Conservation (phyloP, 2,113 vertebrate species). For the Neotoma lepida region DNA sequence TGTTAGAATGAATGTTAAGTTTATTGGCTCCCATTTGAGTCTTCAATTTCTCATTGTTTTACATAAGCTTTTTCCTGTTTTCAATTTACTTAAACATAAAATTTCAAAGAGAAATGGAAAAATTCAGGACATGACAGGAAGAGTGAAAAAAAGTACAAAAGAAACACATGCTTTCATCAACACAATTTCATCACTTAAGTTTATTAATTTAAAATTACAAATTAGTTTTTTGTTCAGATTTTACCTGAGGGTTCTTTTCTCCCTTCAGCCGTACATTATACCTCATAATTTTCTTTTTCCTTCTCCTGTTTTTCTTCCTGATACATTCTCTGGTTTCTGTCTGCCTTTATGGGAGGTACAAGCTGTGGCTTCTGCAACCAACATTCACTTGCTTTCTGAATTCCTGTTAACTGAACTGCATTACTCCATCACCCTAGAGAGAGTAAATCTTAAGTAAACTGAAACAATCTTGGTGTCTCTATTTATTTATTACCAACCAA, state of each 20-base stretch:
- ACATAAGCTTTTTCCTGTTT: background rate
- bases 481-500: background rate
- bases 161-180: background rate
- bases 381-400: background rate
- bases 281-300: background rate
- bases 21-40: background rate
- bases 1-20: background rate
- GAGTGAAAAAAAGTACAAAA: background rate
- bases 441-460: background rate
- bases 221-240: background rate
- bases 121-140: background rate
- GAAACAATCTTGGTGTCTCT: background rate
- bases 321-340: background rate
- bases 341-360: background rate
- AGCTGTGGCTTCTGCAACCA: background rate
- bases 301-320: background rate
- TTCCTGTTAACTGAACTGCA: background rate
- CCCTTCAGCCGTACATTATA: background rate
- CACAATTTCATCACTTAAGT: constrained; percentile 11
- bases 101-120: background rate
- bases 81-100: background rate
- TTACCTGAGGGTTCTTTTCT: background rate
- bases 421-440: background rate
- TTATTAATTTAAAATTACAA: background rate
- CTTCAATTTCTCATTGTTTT: background rate